Percentiles rank a stretch among this genome's conserved stretches.
These are phyloP conservation scores for Rhinolophus ferrumequinum DNA, from an alignment of 2,113 vertebrate genomes.

Conservation along the genomic window DNA sequence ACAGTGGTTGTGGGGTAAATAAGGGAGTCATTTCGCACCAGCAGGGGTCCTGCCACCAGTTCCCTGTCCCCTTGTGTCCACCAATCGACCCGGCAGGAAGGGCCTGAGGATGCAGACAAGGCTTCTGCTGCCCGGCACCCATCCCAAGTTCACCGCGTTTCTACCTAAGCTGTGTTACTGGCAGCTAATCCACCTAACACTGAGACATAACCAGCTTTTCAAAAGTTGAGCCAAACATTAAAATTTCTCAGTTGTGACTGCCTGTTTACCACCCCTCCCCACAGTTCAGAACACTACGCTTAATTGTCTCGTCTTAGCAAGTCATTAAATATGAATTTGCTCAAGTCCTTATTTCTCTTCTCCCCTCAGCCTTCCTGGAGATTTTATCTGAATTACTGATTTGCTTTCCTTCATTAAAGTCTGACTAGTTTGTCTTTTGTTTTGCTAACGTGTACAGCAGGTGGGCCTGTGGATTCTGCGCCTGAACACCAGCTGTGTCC, in stretches of 20 bases:
- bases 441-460: not conserved
- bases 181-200: not conserved
- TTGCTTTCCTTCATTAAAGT: conserved; percentile 19
- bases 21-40: no score
- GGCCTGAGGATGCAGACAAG: not conserved
- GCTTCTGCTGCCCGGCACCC: not conserved
- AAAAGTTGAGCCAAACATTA: conserved; percentile 40
- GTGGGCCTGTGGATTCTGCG: not conserved
- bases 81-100: not conserved
- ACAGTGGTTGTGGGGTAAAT: not conserved
- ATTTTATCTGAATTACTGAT: conserved; percentile 53
- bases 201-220: not conserved
- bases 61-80: not conserved
- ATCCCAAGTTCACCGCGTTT: not conserved
- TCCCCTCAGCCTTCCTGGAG: not conserved
- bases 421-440: conserved; percentile 9
- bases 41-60: no score
- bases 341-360: conserved; percentile 20
- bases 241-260: conserved; percentile 37
- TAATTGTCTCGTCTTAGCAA: conserved; percentile 61
- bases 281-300: not conserved
- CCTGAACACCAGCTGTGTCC: no score
- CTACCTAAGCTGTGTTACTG: not conserved
- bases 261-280: not conserved
- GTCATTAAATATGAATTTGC: conserved; percentile 62